Evolutionary conservation across 1,140 invertebrate species (phyloP).

Genomic region (Limonius californicus): DNA sequence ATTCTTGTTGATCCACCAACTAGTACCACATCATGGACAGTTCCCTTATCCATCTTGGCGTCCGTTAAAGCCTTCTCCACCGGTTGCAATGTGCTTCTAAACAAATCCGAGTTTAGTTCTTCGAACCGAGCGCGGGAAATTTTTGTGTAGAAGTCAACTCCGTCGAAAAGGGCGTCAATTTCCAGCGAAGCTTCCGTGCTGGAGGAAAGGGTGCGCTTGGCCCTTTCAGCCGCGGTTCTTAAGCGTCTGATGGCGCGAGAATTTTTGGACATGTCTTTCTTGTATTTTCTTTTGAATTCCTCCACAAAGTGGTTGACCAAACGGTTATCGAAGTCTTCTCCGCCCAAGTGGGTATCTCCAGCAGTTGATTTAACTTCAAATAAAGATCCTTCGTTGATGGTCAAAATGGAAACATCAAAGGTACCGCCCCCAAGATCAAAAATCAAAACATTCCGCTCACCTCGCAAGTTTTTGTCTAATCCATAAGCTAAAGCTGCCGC

Average conservation of each 20-base stretch:
- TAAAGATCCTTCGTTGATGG: conserved; percentile 65
- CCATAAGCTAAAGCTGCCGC: conserved; percentile 77
- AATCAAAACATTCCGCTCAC: conserved; percentile 63
- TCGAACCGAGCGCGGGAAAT: conserved; percentile 61
- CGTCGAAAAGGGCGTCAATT: conserved; percentile 74
- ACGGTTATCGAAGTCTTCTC: conserved; percentile 61
- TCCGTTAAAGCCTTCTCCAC: conserved; percentile 69
- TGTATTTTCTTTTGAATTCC: conserved; percentile 53
- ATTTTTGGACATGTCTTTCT: conserved; percentile 50
- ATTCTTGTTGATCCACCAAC: conserved; percentile 76
- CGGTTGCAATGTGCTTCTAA: conserved; percentile 57
- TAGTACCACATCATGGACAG: conserved; percentile 73
- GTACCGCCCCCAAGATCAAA: conserved; percentile 65
- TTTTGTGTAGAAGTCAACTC: conserved; percentile 60
- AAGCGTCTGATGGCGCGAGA: conserved; percentile 59
- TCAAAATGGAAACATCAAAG: conserved; percentile 75
- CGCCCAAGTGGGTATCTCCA: conserved; percentile 56
- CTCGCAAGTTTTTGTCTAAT: conserved; percentile 71
- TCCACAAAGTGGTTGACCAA: conserved; percentile 63
- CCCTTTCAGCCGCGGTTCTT: conserved; percentile 75
- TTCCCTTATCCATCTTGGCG: conserved; percentile 67
- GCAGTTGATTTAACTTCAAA: conserved; percentile 68
- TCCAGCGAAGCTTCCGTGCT: conserved; percentile 70
- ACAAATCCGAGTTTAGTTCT: conserved; percentile 60
- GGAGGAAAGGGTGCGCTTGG: conserved; percentile 74